Conservation (phyloP, 2,797 vertebrate species). For the Telmatherina bonti region DNA sequence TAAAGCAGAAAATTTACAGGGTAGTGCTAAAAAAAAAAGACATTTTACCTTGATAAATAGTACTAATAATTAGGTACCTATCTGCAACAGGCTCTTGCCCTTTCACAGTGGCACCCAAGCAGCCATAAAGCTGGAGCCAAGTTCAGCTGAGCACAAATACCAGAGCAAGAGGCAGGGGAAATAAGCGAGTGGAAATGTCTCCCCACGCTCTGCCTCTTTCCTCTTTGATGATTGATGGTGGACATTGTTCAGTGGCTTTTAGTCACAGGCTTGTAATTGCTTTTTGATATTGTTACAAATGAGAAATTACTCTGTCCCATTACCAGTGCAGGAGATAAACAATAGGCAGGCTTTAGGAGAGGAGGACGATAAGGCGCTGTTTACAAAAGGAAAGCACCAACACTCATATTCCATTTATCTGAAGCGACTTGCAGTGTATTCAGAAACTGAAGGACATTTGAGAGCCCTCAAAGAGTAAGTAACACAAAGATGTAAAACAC, state of each 20-base stretch:
- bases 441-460: conserved; percentile 11
- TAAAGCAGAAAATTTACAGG: not conserved
- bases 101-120: conserved; percentile 54
- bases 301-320: conserved; percentile 81
- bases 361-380: conserved; percentile 49
- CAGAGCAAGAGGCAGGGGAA: conserved; percentile 59
- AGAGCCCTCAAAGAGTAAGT: conserved; percentile 13
- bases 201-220: conserved; percentile 36
- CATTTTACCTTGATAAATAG: conserved; percentile 65
- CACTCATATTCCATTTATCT: conserved; percentile 42
- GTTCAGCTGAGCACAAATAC: conserved; percentile 66
- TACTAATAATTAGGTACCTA: conserved; percentile 55
- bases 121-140: conserved; percentile 45
- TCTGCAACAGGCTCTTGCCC: conserved; percentile 56
- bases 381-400: conserved; percentile 42
- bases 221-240: conserved; percentile 78
- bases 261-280: conserved; percentile 81
- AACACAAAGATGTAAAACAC: conserved; percentile 25
- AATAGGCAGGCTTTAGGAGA: conserved; percentile 56
- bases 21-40: conserved; percentile 14
- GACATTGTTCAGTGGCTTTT: conserved; percentile 82
- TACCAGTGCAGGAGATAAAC: conserved; percentile 77
- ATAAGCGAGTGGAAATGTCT: conserved; percentile 59
- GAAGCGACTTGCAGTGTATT: conserved; percentile 15
- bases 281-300: conserved; percentile 85